Conservation (phyloP, 2,888 invertebrate genomes). For the Ommatoiulus sabulosus region DNA sequence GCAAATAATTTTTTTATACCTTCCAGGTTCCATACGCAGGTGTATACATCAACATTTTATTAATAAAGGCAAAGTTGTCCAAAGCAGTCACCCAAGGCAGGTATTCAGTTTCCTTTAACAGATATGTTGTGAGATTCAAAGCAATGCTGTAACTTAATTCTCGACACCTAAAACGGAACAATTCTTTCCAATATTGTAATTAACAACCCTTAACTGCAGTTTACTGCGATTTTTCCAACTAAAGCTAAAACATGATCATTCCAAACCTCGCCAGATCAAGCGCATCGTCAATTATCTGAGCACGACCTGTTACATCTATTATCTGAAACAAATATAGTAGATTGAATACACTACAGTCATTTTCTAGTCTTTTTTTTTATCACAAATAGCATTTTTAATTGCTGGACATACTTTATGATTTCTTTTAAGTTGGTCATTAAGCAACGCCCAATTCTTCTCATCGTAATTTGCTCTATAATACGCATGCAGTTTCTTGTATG, state of each 20-base stretch:
- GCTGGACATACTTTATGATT: slow-evolving; percentile 62
- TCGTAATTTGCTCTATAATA: slow-evolving; percentile 68
- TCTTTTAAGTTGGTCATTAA: slow-evolving; percentile 61
- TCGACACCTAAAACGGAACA: slow-evolving; percentile 72
- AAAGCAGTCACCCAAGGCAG: slow-evolving; percentile 87
- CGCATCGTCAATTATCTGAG: slow-evolving; percentile 89
- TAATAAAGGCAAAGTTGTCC: slow-evolving; percentile 72
- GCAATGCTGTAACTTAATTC: slow-evolving; percentile 78
- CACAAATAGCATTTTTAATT: background rate
- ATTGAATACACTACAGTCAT: background rate
- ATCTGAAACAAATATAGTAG: slow-evolving; percentile 66
- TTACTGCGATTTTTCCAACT: background rate
- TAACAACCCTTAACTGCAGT: background rate
- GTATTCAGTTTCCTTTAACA: slow-evolving; percentile 80
- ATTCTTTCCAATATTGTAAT: background rate
- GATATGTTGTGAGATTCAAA: slow-evolving; percentile 82
- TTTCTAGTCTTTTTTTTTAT: background rate
- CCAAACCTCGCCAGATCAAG: slow-evolving; percentile 67
- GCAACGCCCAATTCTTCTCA: slow-evolving; percentile 65
- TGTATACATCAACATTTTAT: slow-evolving; percentile 55
- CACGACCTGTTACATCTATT: slow-evolving; percentile 83
- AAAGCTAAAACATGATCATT: background rate
- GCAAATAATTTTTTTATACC: background rate
- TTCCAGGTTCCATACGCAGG: slow-evolving; percentile 57
- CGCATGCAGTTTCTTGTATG: slow-evolving; percentile 63